A percentile compares a stretch with the other conserved stretches of the same genome.
Conservation (phyloP, 2,797 vertebrate genomes). For the Rhodeus uyekii region DNA sequence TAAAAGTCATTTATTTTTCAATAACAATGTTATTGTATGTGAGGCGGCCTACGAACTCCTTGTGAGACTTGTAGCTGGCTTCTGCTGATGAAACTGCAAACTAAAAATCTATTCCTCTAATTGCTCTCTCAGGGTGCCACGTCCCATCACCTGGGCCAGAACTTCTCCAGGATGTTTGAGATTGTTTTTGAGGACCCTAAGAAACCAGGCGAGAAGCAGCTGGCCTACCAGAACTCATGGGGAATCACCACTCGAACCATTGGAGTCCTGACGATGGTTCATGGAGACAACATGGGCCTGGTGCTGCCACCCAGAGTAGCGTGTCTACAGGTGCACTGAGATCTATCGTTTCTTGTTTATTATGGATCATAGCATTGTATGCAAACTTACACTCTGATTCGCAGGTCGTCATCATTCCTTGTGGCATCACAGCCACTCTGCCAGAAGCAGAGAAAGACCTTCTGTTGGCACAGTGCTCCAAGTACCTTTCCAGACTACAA, state of each 20-base stretch:
- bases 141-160: slow-evolving; percentile 97
- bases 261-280: slow-evolving; percentile 96
- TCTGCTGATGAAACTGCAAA: no score
- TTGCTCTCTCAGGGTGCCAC: slow-evolving; percentile 84
- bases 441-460: slow-evolving; percentile 87
- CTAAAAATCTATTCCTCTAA: background rate
- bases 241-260: slow-evolving; percentile 96
- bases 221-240: slow-evolving; percentile 98
- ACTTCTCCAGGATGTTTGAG: slow-evolving; percentile 98
- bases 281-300: slow-evolving; percentile 96
- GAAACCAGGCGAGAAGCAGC: slow-evolving; percentile 92
- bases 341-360: background rate
- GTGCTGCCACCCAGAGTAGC: slow-evolving; percentile 93
- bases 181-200: slow-evolving; percentile 95
- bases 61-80: no score
- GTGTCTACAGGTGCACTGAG: slow-evolving; percentile 85
- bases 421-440: slow-evolving; percentile 91
- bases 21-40: no score
- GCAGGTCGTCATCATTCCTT: slow-evolving; percentile 95
- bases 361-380: background rate
- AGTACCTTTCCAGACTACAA: slow-evolving; percentile 80
- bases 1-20: background rate
- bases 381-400: background rate
- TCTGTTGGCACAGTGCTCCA: slow-evolving; percentile 84
- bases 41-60: no score